Evolutionary conservation across 2,888 invertebrate species (phyloP), one percentile per base, ranked within the genome.

Genomic region (Elmis aenea): DNA sequence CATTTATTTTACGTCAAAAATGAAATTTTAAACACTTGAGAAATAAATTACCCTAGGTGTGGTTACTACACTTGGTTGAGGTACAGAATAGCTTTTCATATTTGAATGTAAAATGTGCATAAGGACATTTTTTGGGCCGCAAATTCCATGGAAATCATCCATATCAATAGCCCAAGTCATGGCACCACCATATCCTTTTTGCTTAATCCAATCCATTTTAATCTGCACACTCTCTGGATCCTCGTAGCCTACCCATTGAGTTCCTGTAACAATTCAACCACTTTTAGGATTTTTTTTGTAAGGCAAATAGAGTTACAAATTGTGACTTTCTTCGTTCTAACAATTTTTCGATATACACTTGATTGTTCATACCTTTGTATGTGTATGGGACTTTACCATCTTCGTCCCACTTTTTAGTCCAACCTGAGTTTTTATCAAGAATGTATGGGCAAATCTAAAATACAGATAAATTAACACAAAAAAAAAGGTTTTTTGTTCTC

Each of bases 161-260:
- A 91, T 89, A 51, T 88, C 88, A 26, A 91, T 82, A 13, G 92
- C 91, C 92, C 92, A 92, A 10, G 81, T 84, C 92, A 92, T 92
- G 1, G 88, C 90, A 0, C 92, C 92, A 0, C 82, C 82, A 55
- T 85, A 86, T 0, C 89, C 88, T 61, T 83, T 86, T 35, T 76
- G 57, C 59, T 85, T 88, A 50, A 92, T 85, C 72, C 79, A 92
- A 60, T 91, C 83, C 87, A 91, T 88, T 71, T 93, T 93, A 51
- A 88, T 84, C 62, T 86, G 82, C 0, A 92, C 75, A 50, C 89
- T 90, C 54, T 75, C 74, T 0, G 79, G 75, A 59, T 90, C 81
- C 62, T 90, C 92, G 58, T 90, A 93, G 2, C 92, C 92, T 9
- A 92, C 85, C 92, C 92, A 93, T 58, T 89, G 89, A 0, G 82